Evolutionary conservation across 2,888 invertebrate genomes (phyloP).

Genomic region (Callyntrura guangdongensis): DNA sequence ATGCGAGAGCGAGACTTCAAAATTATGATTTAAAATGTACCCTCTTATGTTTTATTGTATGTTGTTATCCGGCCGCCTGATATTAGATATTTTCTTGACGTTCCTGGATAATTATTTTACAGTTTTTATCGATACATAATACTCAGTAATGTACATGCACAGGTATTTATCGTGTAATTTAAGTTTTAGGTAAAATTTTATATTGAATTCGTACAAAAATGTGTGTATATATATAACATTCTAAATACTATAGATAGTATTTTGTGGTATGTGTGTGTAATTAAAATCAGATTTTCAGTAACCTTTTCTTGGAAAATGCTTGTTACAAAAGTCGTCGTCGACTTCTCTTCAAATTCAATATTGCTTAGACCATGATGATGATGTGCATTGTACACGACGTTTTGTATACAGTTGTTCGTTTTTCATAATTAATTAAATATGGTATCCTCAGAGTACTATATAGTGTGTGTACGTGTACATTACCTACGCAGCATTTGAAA

Average conservation of each 20-base stretch:
- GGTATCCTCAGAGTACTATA: too few species aligned
- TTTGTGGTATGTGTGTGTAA: not conserved
- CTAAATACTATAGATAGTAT: not conserved
- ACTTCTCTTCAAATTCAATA: not conserved
- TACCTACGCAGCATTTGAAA: too few species aligned
- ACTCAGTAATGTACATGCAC: too few species aligned
- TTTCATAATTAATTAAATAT: too few species aligned
- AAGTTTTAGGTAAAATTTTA: not conserved
- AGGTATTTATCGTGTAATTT: not conserved
- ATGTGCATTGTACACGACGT: slow-evolving; percentile 22
- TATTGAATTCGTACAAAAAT: slow-evolving; percentile 61
- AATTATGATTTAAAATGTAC: too few species aligned
- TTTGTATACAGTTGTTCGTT: slow-evolving; percentile 9
- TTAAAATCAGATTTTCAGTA: slow-evolving; percentile 3
- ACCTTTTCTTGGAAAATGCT: not conserved
- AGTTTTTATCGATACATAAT: too few species aligned
- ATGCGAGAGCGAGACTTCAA: too few species aligned
- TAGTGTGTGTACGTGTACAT: too few species aligned
- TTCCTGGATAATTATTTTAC: too few species aligned
- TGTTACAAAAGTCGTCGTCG: not conserved
- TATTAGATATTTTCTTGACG: too few species aligned
- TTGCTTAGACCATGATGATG: slow-evolving; percentile 22
- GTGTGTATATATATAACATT: slow-evolving; percentile 46
- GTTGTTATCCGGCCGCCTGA: too few species aligned
- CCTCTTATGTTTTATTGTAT: too few species aligned